Conservation (phyloP, 2,113 vertebrate genomes). For the Tragelaphus imberbis region DNA sequence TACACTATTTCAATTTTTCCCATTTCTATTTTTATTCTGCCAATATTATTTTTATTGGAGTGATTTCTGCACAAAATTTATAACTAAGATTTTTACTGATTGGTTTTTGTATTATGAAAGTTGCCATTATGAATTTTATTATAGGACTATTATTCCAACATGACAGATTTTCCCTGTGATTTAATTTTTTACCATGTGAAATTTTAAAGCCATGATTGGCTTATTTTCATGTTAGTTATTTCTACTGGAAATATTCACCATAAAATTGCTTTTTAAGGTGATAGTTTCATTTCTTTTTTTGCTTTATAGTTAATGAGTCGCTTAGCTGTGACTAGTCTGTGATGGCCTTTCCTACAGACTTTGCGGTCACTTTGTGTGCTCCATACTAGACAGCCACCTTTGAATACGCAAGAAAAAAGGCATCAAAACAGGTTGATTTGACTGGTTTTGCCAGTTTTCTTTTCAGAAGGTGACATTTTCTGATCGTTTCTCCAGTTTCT, state of each 20-base stretch:
- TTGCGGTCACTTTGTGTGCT: accelerated
- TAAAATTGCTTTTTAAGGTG: background rate
- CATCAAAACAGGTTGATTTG: background rate
- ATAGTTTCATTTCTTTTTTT: background rate
- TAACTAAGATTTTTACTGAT: background rate
- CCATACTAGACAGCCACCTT: accelerated
- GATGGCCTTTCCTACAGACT: background rate
- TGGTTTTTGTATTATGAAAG: background rate
- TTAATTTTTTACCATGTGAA: background rate
- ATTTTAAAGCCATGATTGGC: background rate
- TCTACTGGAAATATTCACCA: background rate
- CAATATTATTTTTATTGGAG: constrained; percentile 19
- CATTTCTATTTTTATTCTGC: constrained; percentile 7
- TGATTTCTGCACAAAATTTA: constrained; percentile 20
- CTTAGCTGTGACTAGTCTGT: background rate
- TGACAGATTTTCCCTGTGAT: background rate
- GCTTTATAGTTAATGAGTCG: background rate
- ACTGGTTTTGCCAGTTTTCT: background rate
- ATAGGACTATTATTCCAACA: background rate
- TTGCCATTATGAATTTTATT: background rate
- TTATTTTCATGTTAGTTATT: background rate
- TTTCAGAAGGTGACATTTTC: background rate
- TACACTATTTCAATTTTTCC: background rate
- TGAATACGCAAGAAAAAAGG: background rate
- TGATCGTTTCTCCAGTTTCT: background rate